Base-by-base conservation (phyloP, 1,140 invertebrate species). In the Drosophila parvula region DNA sequence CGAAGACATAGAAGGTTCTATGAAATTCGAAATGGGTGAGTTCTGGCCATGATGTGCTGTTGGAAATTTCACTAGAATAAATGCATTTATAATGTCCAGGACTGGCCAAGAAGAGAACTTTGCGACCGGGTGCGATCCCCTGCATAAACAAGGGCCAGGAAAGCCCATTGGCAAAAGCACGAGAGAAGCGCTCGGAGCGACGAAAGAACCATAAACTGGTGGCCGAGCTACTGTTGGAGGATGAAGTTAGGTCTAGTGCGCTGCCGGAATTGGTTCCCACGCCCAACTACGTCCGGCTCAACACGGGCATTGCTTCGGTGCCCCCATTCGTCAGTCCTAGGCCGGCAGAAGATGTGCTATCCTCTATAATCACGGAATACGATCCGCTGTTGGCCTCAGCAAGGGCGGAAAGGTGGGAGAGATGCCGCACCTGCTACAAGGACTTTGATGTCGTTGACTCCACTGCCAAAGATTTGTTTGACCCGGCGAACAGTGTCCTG, bases 11-110 rank as follows among this genome's bases (percentile, higher is more conserved):
- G 79, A 82, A 44, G 82, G 82, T 1, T 64, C 61, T 9, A 48
- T 88, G 1, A 77, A 86, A 28, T 88, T 79, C 32, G 75, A 86
- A 76, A 88, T 86, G 79, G 82, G 82, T 86, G 34, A 60, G 62
- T 40, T 8, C 2, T 30, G 6, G 4, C 32, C 1, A 12, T 22
- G 22, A 16, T 28, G 8, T 16, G 22, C 1, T 1, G 3, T 14
- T 2, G 2, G 2, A 4, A 38, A 12, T 5, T 18, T 0, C 22
- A 38, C 9, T 0, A 14, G 0, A 14, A 22, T 32, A 18, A 32
- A 10, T 44, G 4, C 0, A 5, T 12, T 18, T 64, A 14, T 18
- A 32, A 11, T n/a, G 6, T 11, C 0, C n/a, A 77, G 74, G 74
- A 0, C 38, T 77, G 16, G 63, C 74, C 5, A 77, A 77, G 11